phyloP scores from a whole-genome alignment of 2,113 vertebrate species.

The Erinaceus europaeus region DNA sequence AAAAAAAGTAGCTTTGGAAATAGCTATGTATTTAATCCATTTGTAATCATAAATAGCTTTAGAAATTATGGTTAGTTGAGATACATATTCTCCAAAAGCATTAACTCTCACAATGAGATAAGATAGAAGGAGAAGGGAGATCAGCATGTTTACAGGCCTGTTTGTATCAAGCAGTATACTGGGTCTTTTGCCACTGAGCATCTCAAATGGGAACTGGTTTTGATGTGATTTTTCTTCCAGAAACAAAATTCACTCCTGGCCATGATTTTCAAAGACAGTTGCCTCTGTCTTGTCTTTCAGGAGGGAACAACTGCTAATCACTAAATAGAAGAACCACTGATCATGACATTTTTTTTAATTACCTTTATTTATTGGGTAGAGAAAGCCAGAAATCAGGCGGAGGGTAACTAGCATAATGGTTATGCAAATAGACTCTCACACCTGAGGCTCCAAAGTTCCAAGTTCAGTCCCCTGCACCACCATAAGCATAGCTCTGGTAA shows the following conservation, averaged over 20 bases:
- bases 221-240: not conserved
- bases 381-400: too few species aligned
- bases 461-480: too few species aligned
- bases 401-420: too few species aligned
- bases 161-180: not conserved
- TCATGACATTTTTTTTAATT: not conserved
- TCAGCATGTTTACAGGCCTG: not conserved
- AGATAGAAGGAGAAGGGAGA: not conserved
- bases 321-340: not conserved
- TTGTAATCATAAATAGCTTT: constrained; percentile 53
- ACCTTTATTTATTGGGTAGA: not conserved
- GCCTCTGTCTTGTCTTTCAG: not conserved
- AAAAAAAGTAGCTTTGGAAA: constrained; percentile 62
- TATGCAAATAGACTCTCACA: too few species aligned
- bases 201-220: not conserved
- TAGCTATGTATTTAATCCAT: constrained; percentile 43
- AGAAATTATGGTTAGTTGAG: constrained; percentile 46
- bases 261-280: not conserved
- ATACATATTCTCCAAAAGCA: constrained; percentile 30
- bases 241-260: constrained; percentile 34
- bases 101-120: not conserved
- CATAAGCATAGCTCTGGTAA: too few species aligned
- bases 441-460: too few species aligned
- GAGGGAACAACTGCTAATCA: not conserved
- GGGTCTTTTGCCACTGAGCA: not conserved